Percentiles rank a stretch among this genome's conserved stretches.
Conservation (phyloP, 2,888 invertebrate species). For the Dyspetes luteomarginatus region DNA sequence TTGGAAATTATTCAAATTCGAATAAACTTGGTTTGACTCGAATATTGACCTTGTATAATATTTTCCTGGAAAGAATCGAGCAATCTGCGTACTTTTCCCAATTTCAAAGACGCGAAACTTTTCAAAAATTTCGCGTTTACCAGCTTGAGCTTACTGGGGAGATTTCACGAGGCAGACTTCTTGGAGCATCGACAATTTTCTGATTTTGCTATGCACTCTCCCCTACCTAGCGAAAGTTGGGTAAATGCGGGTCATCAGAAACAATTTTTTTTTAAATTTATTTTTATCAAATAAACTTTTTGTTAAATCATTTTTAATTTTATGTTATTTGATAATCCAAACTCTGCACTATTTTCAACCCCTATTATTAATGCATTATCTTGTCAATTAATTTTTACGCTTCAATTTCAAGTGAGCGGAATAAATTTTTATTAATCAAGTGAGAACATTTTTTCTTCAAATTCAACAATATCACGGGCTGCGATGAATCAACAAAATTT, state of each 20-base stretch:
- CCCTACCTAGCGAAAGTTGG: not conserved
- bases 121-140: slow-evolving; percentile 14
- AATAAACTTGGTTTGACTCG: not conserved
- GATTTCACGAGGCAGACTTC: slow-evolving; percentile 16
- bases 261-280: not conserved
- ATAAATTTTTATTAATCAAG: too few relatives aligned
- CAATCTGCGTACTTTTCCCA: not conserved
- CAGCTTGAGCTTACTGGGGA: not conserved
- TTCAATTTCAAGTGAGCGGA: too few relatives aligned
- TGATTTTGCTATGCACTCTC: not conserved
- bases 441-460: too few relatives aligned
- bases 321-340: too few relatives aligned
- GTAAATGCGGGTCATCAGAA: not conserved
- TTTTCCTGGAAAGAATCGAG: not conserved
- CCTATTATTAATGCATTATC: too few relatives aligned
- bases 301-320: too few relatives aligned
- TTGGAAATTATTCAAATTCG: not conserved
- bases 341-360: too few relatives aligned
- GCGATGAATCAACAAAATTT: too few relatives aligned
- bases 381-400: too few relatives aligned
- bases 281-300: not conserved
- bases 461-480: too few relatives aligned
- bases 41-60: not conserved
- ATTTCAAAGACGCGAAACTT: not conserved
- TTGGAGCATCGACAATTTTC: not conserved